These are phyloP conservation scores for Athetis lepigone DNA, from an alignment of 2,888 invertebrate genomes.

Conservation along the genomic window DNA sequence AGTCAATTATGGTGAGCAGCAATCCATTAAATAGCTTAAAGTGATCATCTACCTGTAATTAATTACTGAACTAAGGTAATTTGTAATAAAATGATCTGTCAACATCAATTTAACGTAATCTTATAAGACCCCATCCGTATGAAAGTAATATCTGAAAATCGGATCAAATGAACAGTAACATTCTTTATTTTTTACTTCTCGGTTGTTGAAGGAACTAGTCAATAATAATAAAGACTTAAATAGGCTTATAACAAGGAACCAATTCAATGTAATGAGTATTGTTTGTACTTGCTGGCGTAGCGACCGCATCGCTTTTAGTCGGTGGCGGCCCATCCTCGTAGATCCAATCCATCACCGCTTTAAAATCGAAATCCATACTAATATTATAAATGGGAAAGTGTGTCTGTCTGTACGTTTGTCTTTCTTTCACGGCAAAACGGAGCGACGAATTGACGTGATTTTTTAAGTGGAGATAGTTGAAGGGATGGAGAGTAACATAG, in stretches of 20 bases:
- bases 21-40: conserved; percentile 42
- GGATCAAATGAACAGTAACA: neutral
- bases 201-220: neutral
- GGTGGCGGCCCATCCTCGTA: neutral
- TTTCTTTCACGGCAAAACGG: too few relatives aligned
- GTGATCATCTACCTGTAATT: conserved; percentile 26
- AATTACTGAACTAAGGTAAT: conserved; percentile 34
- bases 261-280: neutral
- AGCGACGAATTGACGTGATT: too few relatives aligned
- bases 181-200: neutral
- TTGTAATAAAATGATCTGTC: conserved; percentile 27
- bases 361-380: too few relatives aligned
- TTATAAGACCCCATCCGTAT: conserved; percentile 9
- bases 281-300: neutral
- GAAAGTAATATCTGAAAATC: conserved; percentile 4
- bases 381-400: too few relatives aligned
- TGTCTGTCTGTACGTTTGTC: too few relatives aligned
- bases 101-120: conserved; percentile 18
- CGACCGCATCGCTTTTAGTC: neutral
- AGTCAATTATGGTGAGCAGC: conserved; percentile 15
- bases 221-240: neutral
- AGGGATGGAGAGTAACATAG: too few relatives aligned
- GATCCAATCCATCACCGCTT: neutral
- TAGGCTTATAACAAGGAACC: neutral
- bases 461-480: too few relatives aligned